These are phyloP conservation scores for Apodemia zela DNA, from an alignment of 2,888 invertebrate genomes.

Conservation along the genomic window DNA sequence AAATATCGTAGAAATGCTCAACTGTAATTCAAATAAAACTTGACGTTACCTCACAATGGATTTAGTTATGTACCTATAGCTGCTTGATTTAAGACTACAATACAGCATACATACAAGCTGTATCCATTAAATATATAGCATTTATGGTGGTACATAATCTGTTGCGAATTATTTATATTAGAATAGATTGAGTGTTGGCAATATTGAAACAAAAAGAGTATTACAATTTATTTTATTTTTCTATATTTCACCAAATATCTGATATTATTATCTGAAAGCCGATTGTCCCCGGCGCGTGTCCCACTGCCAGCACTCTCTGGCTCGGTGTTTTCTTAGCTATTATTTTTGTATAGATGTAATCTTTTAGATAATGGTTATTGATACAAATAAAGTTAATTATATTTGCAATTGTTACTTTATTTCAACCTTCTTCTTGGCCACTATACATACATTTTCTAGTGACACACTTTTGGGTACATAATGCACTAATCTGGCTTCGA, in stretches of 20 bases:
- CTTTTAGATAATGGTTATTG: constrained; percentile 57
- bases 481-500: constrained; percentile 81
- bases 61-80: too few species aligned
- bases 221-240: neutral
- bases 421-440: constrained; percentile 72
- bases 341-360: constrained; percentile 45
- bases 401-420: constrained; percentile 54
- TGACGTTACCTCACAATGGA: too few species aligned
- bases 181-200: neutral
- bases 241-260: neutral
- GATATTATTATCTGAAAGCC: neutral
- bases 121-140: neutral
- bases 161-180: neutral
- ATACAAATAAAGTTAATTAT: constrained; percentile 69
- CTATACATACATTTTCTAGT: constrained; percentile 89
- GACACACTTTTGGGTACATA: constrained; percentile 85
- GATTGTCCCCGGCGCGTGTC: neutral
- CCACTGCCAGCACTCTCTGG: neutral
- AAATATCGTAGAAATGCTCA: too few species aligned
- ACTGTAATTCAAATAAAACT: too few species aligned
- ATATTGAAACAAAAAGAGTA: neutral
- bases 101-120: too few species aligned
- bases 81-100: too few species aligned
- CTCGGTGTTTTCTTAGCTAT: neutral
- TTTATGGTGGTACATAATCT: neutral